Conservation (phyloP, 1,140 invertebrate genomes). For the Eubasilissa regina region DNA sequence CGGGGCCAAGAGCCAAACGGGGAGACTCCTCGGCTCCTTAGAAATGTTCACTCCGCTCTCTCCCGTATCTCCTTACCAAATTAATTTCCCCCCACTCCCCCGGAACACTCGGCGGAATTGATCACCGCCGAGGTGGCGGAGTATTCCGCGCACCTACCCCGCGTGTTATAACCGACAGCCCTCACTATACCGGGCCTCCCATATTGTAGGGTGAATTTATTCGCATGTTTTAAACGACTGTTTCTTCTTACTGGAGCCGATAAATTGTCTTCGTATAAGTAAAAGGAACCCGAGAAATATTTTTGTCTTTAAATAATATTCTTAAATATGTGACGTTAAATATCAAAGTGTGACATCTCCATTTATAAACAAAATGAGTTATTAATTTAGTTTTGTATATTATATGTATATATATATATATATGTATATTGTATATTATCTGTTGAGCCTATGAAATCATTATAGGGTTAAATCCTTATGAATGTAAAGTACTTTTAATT, state of each 20-base stretch:
- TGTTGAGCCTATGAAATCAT: too few species aligned
- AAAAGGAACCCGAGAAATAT: too few species aligned
- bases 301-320: too few species aligned
- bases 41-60: background rate
- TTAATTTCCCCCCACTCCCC: constrained; percentile 4
- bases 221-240: background rate
- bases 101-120: background rate
- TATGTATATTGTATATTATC: too few species aligned
- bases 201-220: background rate
- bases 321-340: too few species aligned
- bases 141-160: background rate
- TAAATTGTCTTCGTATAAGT: background rate
- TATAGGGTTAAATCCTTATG: too few species aligned
- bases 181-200: background rate
- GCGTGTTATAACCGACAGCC: background rate
- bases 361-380: too few species aligned
- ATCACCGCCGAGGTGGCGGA: background rate
- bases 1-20: background rate
- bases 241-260: background rate
- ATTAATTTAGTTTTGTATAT: too few species aligned
- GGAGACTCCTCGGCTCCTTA: background rate
- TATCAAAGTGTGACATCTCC: too few species aligned
- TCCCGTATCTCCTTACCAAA: constrained; percentile 1
- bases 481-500: too few species aligned
- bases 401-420: too few species aligned